Base-by-base conservation (phyloP, 1,140 invertebrate species). In the Megathymus violae region DNA sequence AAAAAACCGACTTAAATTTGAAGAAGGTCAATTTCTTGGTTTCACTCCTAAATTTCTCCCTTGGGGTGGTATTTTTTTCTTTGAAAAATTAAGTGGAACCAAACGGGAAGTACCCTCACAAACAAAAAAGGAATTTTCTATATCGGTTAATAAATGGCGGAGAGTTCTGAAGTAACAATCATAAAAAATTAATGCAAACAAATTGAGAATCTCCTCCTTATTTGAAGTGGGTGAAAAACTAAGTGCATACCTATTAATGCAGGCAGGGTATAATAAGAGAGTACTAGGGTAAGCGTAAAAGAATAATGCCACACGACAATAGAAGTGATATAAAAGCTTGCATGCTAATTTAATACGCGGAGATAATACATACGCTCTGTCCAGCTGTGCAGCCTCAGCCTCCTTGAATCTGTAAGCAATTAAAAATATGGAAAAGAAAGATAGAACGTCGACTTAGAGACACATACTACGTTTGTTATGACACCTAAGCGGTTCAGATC, bases 401-500 rank as follows among this genome's bases (percentile, higher is more conserved):
- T 96, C 95, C 95, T 96, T 96, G 95, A 96, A 96, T 95, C 95
- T 96, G 95, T 81, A 96, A 96, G 94, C 93, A 91, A 92, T 91
- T 88, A 89, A 92, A 92, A 92, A 93, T 91, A 89, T 92, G 89
- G 88, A 88, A 89, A 92, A 91, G 89, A 91, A 87, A 90, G 80
- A 87, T 78, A 86, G 78, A 81, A 80, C 73, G 71, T 71, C 76
- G 71, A 78, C 69, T 80, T 61, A 76, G 59, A 82, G 61, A 77
- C 51, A 56, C 50, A 68, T 31, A 58, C 52, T 56, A 56, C 52
- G 15, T 17, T 31, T 56, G n/a, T 56, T 80, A 76, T 76, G 69
- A 64, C 76, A 83, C 75, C 75, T 82, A 78, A 85, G 84, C 79
- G 71, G 70, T 70, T 72, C 54, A 66, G 69, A 66, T 76, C 69